Conservation (phyloP, 2,113 vertebrate genomes). For the Halichoeres trimaculatus region DNA sequence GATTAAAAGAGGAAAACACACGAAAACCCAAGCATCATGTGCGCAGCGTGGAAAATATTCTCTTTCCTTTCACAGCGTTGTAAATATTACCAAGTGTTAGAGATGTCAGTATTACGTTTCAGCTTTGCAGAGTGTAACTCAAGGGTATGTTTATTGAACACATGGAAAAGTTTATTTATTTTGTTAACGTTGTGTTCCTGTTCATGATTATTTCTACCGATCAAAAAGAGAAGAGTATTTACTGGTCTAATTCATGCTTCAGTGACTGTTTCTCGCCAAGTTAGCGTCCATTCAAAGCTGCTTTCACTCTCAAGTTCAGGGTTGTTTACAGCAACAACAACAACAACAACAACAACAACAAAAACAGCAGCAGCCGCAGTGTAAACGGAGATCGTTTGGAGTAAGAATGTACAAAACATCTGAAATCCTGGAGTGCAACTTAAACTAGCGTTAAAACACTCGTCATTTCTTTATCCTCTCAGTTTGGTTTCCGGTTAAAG, state of each 20-base stretch:
- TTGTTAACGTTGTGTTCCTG: conserved; percentile 42
- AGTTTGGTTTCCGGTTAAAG: conserved; percentile 45
- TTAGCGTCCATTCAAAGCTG: conserved; percentile 70
- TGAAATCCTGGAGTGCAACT: conserved; percentile 76
- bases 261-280: conserved; percentile 77
- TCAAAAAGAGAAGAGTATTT: conserved; percentile 61
- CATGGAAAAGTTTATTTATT: conserved; percentile 53
- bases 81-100: conserved; percentile 84
- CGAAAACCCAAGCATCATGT: conserved; percentile 65
- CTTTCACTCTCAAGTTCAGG: conserved; percentile 62
- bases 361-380: too few species aligned
- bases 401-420: conserved; percentile 77
- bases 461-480: conserved; percentile 54
- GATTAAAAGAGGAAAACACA: conserved; percentile 64
- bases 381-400: conserved; percentile 56
- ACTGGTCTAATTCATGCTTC: conserved; percentile 69
- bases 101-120: conserved; percentile 81
- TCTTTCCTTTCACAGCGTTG: conserved; percentile 75
- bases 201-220: conserved; percentile 66
- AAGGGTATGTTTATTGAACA: conserved; percentile 73
- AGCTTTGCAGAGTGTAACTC: conserved; percentile 84
- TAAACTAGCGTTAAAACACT: conserved; percentile 71
- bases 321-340: conserved; percentile 62
- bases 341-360: conserved; percentile 51
- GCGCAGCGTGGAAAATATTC: conserved; percentile 66